These are phyloP conservation scores for Urocolius indicus DNA, from an alignment of 2,113 vertebrate genomes.

Conservation along the genomic window DNA sequence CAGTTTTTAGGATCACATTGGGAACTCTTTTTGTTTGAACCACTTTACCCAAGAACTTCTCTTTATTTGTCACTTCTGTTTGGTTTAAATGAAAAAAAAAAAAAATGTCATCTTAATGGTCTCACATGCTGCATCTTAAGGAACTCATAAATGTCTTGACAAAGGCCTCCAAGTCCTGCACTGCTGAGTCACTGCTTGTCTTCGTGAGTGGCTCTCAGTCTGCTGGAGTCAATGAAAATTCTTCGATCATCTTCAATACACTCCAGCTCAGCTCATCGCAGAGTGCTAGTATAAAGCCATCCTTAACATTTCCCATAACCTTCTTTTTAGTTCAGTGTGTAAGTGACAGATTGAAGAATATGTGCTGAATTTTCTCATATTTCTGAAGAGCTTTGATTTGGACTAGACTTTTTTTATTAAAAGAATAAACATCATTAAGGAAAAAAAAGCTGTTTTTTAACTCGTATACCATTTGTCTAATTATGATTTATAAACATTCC, in stretches of 20 bases:
- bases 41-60: conserved; percentile 21
- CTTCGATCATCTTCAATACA: neutral
- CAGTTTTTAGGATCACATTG: conserved; percentile 49
- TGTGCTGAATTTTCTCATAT: neutral
- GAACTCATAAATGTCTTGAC: conserved; percentile 17
- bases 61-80: conserved; percentile 19
- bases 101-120: neutral
- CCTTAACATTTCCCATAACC: neutral
- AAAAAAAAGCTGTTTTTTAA: neutral
- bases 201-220: neutral
- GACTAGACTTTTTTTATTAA: conserved; percentile 10
- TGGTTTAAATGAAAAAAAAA: neutral
- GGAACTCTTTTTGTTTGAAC: conserved; percentile 56
- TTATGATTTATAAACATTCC: conserved; percentile 56
- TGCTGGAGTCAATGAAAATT: neutral
- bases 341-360: conserved; percentile 22
- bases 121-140: neutral
- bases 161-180: neutral
- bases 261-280: neutral
- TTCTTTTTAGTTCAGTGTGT: neutral
- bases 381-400: conserved; percentile 25
- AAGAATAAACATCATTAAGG: neutral
- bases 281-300: neutral
- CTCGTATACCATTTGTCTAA: conserved; percentile 17
- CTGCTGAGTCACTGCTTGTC: neutral